Evolutionary conservation across 2,888 invertebrate genomes (phyloP).

Genomic region (Eupithecia centaureata): DNA sequence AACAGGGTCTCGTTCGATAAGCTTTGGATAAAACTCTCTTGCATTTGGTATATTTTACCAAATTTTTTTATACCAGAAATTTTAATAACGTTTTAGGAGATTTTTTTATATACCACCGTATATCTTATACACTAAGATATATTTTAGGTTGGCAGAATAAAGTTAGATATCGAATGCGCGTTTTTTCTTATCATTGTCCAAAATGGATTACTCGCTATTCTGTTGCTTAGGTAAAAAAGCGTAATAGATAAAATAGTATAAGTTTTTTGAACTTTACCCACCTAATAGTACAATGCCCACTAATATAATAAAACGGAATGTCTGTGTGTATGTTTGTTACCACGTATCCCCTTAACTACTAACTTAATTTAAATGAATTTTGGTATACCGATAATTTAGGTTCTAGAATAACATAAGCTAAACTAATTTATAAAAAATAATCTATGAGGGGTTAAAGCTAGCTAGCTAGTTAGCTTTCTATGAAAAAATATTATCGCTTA

Average conservation of each 20-base stretch:
- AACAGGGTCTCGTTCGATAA: constrained; percentile 47
- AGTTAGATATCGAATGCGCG: neutral
- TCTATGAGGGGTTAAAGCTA: too few relatives aligned
- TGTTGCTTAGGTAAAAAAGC: neutral
- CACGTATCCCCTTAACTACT: too few relatives aligned
- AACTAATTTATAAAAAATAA: too few relatives aligned
- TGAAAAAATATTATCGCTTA: too few relatives aligned
- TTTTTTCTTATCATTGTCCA: neutral
- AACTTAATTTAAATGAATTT: too few relatives aligned
- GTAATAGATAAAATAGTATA: neutral
- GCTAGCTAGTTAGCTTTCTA: too few relatives aligned
- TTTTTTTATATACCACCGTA: neutral
- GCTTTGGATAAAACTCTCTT: constrained; percentile 43
- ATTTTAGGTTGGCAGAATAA: neutral
- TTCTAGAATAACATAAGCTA: too few relatives aligned
- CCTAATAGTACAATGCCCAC: neutral
- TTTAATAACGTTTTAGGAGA: neutral
- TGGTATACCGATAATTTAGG: too few relatives aligned
- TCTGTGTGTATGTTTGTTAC: too few relatives aligned
- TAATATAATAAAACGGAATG: too few relatives aligned
- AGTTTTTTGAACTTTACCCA: neutral
- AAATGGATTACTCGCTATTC: neutral
- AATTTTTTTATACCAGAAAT: neutral
- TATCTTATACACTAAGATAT: neutral
- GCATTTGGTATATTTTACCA: constrained; percentile 5